Evolutionary conservation across 2,888 invertebrate genomes (phyloP).

Genomic region (Drosophila cracens): DNA sequence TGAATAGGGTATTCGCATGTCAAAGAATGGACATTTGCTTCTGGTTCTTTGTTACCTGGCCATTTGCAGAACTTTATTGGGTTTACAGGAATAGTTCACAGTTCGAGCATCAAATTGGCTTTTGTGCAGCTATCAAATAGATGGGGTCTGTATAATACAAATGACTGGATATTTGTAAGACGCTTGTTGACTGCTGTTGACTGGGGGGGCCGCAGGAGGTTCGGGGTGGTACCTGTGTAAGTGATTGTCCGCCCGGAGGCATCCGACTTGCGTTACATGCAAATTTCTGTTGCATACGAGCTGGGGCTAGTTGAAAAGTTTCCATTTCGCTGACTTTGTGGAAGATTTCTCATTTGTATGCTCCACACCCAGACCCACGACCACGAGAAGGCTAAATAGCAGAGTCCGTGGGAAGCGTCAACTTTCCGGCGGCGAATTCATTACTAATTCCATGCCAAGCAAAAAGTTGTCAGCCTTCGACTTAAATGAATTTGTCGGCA

Average conservation of each 20-base stretch:
- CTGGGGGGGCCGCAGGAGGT: background rate
- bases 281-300: slow-evolving; percentile 48
- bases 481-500: slow-evolving; percentile 69
- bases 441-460: slow-evolving; percentile 45
- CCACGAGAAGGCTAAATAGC: background rate
- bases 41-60: slow-evolving; percentile 37
- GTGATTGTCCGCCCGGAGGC: slow-evolving; percentile 7
- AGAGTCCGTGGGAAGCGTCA: background rate
- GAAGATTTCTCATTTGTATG: slow-evolving; percentile 28
- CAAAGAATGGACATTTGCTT: background rate
- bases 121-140: slow-evolving; percentile 49
- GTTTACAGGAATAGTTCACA: slow-evolving; percentile 11
- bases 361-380: background rate
- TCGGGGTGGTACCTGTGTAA: background rate
- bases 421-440: slow-evolving; percentile 41
- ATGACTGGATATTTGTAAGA: slow-evolving; percentile 47
- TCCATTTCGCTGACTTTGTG: slow-evolving; percentile 56
- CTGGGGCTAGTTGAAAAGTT: slow-evolving; percentile 40
- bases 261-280: slow-evolving; percentile 45
- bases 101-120: slow-evolving; percentile 42
- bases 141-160: slow-evolving; percentile 54
- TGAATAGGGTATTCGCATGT: slow-evolving; percentile 4
- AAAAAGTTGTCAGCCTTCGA: slow-evolving; percentile 46
- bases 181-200: background rate
- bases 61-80: background rate